Evolutionary conservation across 2,888 invertebrate species (phyloP), one percentile per base, ranked within the genome.

Genomic region (Bombylius discolor): DNA sequence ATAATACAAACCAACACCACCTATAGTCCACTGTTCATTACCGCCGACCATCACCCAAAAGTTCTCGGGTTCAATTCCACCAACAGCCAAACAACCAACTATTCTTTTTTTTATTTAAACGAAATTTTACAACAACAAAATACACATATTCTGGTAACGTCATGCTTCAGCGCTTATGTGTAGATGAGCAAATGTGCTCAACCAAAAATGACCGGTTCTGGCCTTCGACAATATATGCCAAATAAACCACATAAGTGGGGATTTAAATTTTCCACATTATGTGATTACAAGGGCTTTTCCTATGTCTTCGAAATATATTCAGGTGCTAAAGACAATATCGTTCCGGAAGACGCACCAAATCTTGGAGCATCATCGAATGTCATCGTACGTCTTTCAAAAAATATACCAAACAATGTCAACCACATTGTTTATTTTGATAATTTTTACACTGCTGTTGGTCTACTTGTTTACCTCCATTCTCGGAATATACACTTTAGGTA

Each of bases 141-240:
- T n/a, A n/a, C n/a, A n/a, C n/a, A n/a, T n/a, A n/a, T n/a, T n/a
- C n/a, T n/a, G n/a, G n/a, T n/a, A n/a, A n/a, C n/a, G n/a, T n/a
- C n/a, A 59, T 59, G 49, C 56, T 52, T 58, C 59, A 59, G 46
- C 55, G 57, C 52, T 59, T 64, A 56, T 62, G 63, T 51, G 54
- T 62, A 34, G 63, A 63, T 51, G 59, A 62, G 57, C 62, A 64
- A 56, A 60, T 64, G 59, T 62, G 61, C 47, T 45, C 59, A 12
- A 61, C 62, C 62, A 23, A 61, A 62, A 53, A 58, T 59, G 53
- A 53, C 36, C 4, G 36, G 45, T 6, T 52, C 52, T 44, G 44
- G 60, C 52, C 55, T 63, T 49, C 52, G 59, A 49, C 60, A 63
- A 56, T 63, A 62, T 47, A 57, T 64, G 57, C 61, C 61, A 47